Base-by-base conservation (phyloP, 1,140 invertebrate species). In the Bombus confusus region DNA sequence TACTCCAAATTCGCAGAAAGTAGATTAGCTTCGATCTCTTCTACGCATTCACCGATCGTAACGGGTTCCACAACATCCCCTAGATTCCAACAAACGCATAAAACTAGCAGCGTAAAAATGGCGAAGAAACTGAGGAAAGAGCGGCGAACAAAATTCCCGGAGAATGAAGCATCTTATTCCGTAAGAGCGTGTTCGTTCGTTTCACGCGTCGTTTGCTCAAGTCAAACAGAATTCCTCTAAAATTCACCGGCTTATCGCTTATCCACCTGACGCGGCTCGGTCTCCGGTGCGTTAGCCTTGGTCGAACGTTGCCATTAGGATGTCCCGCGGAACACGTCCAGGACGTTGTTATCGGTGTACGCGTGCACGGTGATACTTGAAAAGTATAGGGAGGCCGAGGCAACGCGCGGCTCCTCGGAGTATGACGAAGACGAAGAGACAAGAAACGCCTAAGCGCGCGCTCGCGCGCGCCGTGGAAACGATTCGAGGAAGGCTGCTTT, bases 401-500 rank as follows among this genome's bases (percentile, higher is more conserved):
- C 37, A 37, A 37, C 37, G 37, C 37, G 37, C 37, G 37, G 37
- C 37, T 37, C 37, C 37, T 2, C 37, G 37, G 37, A 52, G 47
- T 52, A 52, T 52, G 22, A 77, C 34, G 82, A 34, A n/a, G 31
- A 31, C 57, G 37, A 39, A 9, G 37, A 12, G 10, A 2, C 43
- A 31, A 34, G 52, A 68, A 34, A 15, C 12, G 34, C 34, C 10
- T 18, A 57, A 57, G 47, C 5, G n/a, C 28, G 37, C 39, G 71
- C n/a, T n/a, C 43, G 18, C 47, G 47, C 47, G 18, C 37, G 4
- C 0, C 47, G 18, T 52, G 18, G 47, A 52, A 52, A 52, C 47
- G 47, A 52, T 52, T 76, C 64, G 52, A 41, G 28, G 39, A 25
- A 77, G 85, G 83, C 86, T 86, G 90, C 89, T 92, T 92, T 92